Percentiles rank a stretch among this genome's conserved stretches.
Evolutionary conservation across 92 coral and sea anemone species (phyloP).

Genomic region (Actinostola sp.): DNA sequence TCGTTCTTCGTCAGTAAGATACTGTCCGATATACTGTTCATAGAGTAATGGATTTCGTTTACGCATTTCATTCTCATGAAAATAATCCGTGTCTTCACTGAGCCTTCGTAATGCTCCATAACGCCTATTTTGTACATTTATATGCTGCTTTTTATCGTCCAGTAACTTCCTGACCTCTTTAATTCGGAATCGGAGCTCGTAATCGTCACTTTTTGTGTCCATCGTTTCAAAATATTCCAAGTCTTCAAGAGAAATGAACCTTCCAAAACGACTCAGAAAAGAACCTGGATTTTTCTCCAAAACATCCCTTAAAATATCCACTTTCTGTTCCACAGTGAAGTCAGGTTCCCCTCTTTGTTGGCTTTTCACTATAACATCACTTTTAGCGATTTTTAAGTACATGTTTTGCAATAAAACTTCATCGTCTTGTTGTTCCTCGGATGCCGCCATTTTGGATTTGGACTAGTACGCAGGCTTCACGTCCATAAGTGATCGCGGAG

Average conservation of each 20-base stretch:
- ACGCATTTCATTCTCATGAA: constrained; percentile 80
- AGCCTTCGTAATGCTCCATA: constrained; percentile 82
- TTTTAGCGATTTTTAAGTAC: constrained; percentile 66
- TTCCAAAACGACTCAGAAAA: constrained; percentile 89
- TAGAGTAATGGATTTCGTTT: constrained; percentile 83
- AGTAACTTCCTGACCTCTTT: constrained; percentile 63
- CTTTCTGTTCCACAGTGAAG: constrained; percentile 70
- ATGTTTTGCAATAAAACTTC: constrained; percentile 41
- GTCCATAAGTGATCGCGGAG: background rate
- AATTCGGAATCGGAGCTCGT: constrained; percentile 71
- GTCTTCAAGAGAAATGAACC: constrained; percentile 62
- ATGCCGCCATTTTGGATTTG: constrained; percentile 78
- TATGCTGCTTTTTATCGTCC: constrained; percentile 57
- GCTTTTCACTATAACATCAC: constrained; percentile 72
- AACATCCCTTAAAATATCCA: constrained; percentile 65
- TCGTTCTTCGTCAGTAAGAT: constrained; percentile 82
- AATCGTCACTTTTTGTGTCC: constrained; percentile 34
- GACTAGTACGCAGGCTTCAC: constrained; percentile 36
- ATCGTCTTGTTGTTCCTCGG: background rate
- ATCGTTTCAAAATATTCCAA: constrained; percentile 64
- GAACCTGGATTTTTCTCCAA: constrained; percentile 59
- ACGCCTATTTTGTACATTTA: constrained; percentile 80
- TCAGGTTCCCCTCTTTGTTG: constrained; percentile 88
- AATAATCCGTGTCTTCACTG: constrained; percentile 64
- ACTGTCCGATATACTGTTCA: constrained; percentile 89